Evolutionary conservation across 1,140 invertebrate species (phyloP).

Genomic region (Belonocnema kinseyi): DNA sequence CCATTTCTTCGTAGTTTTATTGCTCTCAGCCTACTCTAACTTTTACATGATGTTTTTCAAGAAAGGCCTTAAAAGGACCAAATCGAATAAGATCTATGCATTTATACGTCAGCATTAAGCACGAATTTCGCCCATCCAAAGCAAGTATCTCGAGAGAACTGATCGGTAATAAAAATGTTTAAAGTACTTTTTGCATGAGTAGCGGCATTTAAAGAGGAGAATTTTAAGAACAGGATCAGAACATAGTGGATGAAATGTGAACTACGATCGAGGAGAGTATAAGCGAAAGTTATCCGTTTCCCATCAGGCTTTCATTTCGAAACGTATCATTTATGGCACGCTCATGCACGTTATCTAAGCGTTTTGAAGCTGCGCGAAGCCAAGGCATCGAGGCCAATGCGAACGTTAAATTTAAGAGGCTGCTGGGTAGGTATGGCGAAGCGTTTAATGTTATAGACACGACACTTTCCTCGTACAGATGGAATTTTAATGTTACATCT

Average conservation of each 20-base stretch:
- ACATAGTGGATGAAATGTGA: constrained; percentile 11
- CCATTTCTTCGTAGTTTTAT: too few relatives aligned
- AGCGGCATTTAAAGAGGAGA: neutral
- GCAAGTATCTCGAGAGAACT: too few relatives aligned
- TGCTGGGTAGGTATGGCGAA: neutral
- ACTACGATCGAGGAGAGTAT: constrained; percentile 32
- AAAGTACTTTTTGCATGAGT: too few relatives aligned
- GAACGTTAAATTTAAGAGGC: constrained; percentile 43
- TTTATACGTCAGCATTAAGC: too few relatives aligned
- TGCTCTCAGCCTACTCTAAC: too few relatives aligned
- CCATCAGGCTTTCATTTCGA: constrained; percentile 34
- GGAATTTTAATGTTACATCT: constrained; percentile 29
- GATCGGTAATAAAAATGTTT: too few relatives aligned
- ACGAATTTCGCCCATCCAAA: too few relatives aligned
- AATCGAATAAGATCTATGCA: too few relatives aligned
- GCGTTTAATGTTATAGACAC: constrained; percentile 23
- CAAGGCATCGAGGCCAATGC: constrained; percentile 35
- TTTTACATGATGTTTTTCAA: too few relatives aligned
- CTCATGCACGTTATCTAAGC: constrained; percentile 17
- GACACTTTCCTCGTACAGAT: constrained; percentile 8
- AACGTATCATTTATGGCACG: constrained; percentile 35
- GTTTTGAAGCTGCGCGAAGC: constrained; percentile 5
- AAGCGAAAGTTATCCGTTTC: constrained; percentile 34
- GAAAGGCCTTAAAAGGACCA: too few relatives aligned
- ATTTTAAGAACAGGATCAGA: neutral